phyloP scores from a whole-genome alignment of 1,140 invertebrate genomes.

The Trissolcus basalis region DNA sequence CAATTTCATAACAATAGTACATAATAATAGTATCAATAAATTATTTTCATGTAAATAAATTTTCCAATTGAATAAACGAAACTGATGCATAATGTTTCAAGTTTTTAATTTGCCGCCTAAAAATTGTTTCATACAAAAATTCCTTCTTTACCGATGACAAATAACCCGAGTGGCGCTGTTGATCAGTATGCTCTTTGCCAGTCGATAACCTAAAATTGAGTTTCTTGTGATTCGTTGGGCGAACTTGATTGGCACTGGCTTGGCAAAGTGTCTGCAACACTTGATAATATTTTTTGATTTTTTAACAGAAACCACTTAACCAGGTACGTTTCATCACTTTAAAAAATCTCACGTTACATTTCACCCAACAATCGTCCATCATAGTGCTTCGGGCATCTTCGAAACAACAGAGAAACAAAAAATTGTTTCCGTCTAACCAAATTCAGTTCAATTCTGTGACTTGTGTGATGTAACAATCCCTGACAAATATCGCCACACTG shows the following conservation, averaged over 20 bases:
- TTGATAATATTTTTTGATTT: not conserved
- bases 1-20: too few species aligned
- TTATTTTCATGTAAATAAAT: too few species aligned
- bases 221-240: not conserved
- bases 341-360: not conserved
- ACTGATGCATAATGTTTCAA: too few species aligned
- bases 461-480: conserved; percentile 35
- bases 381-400: not conserved
- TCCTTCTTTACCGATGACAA: too few species aligned
- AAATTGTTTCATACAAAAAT: too few species aligned
- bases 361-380: not conserved
- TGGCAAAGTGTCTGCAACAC: conserved; percentile 2
- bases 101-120: too few species aligned
- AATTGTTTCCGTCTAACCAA: not conserved
- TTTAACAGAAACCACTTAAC: not conserved
- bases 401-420: not conserved
- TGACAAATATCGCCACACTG: conserved; percentile 7
- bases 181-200: too few species aligned
- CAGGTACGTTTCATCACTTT: not conserved
- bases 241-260: not conserved
- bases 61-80: too few species aligned
- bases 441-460: conserved; percentile 14
- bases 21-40: too few species aligned
- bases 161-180: too few species aligned
- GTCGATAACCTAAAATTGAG: not conserved